Evolutionary conservation across 2,888 invertebrate species (phyloP).

Genomic region (Catocala fraxini): DNA sequence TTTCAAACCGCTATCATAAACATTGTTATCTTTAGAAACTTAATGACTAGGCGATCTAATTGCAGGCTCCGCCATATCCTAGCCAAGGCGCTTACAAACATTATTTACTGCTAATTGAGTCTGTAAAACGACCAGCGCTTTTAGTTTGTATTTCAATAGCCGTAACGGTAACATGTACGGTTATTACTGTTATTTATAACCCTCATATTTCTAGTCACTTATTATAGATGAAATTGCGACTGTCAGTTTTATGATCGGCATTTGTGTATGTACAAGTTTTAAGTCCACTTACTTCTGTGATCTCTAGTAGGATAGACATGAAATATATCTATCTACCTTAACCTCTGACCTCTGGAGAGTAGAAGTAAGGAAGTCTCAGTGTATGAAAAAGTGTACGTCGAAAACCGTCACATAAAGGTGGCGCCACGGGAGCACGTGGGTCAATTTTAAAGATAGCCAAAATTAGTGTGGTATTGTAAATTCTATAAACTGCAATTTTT

Average conservation of each 20-base stretch:
- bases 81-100: constrained; percentile 25
- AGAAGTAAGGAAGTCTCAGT: too few species aligned
- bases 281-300: too few species aligned
- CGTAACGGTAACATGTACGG: constrained; percentile 42
- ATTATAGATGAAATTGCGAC: constrained; percentile 41
- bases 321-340: too few species aligned
- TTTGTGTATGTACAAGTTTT: background rate
- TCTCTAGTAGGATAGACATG: too few species aligned
- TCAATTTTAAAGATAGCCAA: too few species aligned
- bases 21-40: constrained; percentile 29
- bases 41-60: constrained; percentile 38
- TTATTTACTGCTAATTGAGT: constrained; percentile 56
- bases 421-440: too few species aligned
- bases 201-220: constrained; percentile 41
- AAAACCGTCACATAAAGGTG: too few species aligned
- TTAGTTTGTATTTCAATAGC: constrained; percentile 47
- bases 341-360: too few species aligned
- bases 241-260: constrained; percentile 16
- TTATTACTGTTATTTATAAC: constrained; percentile 44
- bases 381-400: too few species aligned
- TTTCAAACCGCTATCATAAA: constrained; percentile 15
- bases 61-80: constrained; percentile 15
- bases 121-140: constrained; percentile 33
- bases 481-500: too few species aligned
- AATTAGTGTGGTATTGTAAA: too few species aligned